Evolutionary conservation across 2,113 vertebrate genomes (phyloP), one percentile per base, ranked within the genome.

Genomic region (Brachyistius frenatus): DNA sequence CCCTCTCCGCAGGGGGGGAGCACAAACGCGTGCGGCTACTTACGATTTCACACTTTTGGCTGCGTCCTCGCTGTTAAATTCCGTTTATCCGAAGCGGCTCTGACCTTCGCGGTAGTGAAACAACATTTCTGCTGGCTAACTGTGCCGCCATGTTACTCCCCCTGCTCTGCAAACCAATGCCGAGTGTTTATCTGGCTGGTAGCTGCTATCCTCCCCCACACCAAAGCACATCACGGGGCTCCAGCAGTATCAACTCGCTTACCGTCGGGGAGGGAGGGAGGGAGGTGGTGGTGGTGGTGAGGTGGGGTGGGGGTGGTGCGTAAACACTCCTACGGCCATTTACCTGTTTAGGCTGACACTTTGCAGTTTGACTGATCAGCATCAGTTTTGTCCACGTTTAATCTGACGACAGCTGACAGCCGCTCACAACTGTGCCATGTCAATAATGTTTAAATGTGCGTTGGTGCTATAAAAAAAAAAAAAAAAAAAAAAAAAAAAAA

Each of bases 71-170:
- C 76, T 72, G 86, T 89, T 94, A 93, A 91, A 94, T 91, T 66
- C 94, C 83, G 86, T 80, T 84, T 78, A 77, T 78, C 79, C 84
- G 81, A 73, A 86, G 84, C 84, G 46, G 87, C 83, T 93, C 95
- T 95, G 95, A 95, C 94, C 95, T 95, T 95, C 93, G 94, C 90
- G 76, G 91, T 87, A 88, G 91, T 89, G 91, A 89, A 94, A 93
- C 93, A 92, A 93, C 93, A 91, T 92, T 93, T 91, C 84, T 91
- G 89, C 91, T 93, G 91, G 93, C 94, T 94, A 88, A 93, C 92
- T 91, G 91, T 90, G 93, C 93, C 93, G 95, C 95, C 95, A 95
- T 95, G 94, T 95, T 95, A 84, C 91, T 91, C 91, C 23, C 23
- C 23, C 92, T 89, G 91, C 93, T 92, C 91, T 91, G 90, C 91